Evolutionary conservation across 2,113 vertebrate genomes (phyloP).

Genomic region (Ondatra zibethicus): DNA sequence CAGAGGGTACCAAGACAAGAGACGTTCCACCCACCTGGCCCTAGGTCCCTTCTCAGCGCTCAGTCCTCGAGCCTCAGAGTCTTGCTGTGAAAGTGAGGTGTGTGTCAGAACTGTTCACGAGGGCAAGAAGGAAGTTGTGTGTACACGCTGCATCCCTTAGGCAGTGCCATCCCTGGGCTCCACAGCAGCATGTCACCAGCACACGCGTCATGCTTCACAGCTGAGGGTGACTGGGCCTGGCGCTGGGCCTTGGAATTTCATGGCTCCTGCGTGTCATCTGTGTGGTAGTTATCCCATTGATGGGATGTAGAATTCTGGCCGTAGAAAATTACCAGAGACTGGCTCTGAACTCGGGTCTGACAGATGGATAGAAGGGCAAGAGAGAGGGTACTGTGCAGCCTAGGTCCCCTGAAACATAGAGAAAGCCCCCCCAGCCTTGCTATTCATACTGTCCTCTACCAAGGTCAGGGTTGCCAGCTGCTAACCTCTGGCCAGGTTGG

Average conservation of each 20-base stretch:
- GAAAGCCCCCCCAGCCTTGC: fast-evolving
- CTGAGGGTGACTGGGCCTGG: neutral
- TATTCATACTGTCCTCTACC: neutral
- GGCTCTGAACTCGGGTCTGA: neutral
- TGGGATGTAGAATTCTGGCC: neutral
- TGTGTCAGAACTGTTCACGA: fast-evolving
- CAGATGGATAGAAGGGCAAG: too few species aligned
- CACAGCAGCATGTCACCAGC: fast-evolving
- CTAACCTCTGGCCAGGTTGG: neutral
- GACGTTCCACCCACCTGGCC: neutral
- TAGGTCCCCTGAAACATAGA: neutral
- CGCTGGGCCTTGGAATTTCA: fast-evolving
- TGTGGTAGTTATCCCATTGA: fast-evolving
- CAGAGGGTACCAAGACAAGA: neutral
- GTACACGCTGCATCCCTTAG: fast-evolving
- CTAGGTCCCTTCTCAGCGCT: neutral
- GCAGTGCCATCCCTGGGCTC: neutral
- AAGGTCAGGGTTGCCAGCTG: neutral
- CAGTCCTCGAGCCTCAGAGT: neutral
- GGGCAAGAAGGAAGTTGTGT: neutral
- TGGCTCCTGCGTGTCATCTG: neutral
- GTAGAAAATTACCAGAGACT: neutral
- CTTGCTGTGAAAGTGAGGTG: neutral
- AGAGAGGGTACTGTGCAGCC: fast-evolving
- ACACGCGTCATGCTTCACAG: neutral